Evolutionary conservation across 2,888 invertebrate genomes (phyloP), one percentile per base, ranked within the genome.

Genomic region (Drosophila setosimentum): DNA sequence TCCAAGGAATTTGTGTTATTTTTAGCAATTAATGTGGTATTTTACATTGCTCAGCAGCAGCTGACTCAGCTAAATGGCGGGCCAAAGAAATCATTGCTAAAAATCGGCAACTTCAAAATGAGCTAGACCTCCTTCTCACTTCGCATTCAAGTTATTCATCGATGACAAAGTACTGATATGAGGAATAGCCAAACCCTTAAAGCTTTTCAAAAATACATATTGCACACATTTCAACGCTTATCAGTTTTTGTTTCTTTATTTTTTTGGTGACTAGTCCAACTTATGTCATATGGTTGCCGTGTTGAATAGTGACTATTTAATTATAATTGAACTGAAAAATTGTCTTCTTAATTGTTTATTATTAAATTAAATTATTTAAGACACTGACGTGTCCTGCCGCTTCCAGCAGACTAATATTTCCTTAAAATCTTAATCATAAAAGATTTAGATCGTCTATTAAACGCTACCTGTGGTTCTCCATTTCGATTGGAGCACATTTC

Each of bases 131-230:
- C 21, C 40, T n/a, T 40, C n/a, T 3, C 11, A 18, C 48, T 13
- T 32, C 32, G 18, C 7, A 16, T 18, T 27, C 13, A 4, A 37
- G 42, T 61, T 74, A 82, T 74, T 69, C 84, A 84, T 69, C 72
- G 81, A 77, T 86, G 79, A 83, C 86, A 83, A 81, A 82, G 67
- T 27, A 68, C 67, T 72, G 75, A 78, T 71, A 78, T 53, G 60
- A 18, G n/a, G 29, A 45, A 11, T 37, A 54, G 75, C 64, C 78
- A 75, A 78, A 57, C 78, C 78, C 79, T 61, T 61, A 33, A 49
- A 49, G 61, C 61, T 51, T 54, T 35, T 72, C 62, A 60, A 51
- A 48, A 16, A 30, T 24, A 4, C 16, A 1, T 4, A 49, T 62
- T 54, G 11, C 21, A 30, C 45, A 62, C 18, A 40, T 49, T 27